Conservation (phyloP, 2,113 vertebrate genomes). For the Alexandromys fortis region DNA sequence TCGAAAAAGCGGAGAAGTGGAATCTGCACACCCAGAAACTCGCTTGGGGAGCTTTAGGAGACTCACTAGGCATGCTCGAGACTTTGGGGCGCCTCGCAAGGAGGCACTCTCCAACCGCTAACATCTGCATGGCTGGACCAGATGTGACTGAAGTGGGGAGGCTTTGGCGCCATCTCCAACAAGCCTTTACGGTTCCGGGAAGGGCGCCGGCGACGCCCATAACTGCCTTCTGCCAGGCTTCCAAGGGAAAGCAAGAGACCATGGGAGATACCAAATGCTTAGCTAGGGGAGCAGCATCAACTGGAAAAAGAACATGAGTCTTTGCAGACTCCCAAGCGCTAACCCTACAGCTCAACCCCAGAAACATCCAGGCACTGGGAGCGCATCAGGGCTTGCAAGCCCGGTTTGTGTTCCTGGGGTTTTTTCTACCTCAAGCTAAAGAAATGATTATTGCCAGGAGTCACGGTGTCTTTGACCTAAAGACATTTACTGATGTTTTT, state of each 20-base stretch:
- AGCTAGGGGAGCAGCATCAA: constrained; percentile 70
- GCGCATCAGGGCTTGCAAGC: not conserved
- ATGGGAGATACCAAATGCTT: constrained; percentile 76
- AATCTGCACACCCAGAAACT: constrained; percentile 71
- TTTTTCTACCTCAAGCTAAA: constrained; percentile 32
- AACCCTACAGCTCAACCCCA: not conserved
- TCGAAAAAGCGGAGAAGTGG: constrained; percentile 79
- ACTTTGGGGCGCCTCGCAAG: constrained; percentile 41
- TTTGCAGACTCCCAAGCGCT: not conserved
- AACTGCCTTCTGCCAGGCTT: constrained; percentile 58
- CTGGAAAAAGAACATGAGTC: not conserved
- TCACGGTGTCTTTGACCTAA: constrained; percentile 24
- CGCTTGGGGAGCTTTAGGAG: constrained; percentile 32
- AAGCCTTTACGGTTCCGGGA: constrained; percentile 49
- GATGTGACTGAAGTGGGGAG: constrained; percentile 47
- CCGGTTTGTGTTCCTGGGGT: not conserved
- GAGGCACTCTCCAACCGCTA: constrained; percentile 48
- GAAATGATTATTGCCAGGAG: constrained; percentile 12
- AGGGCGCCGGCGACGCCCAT: constrained; percentile 68
- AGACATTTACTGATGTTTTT: constrained; percentile 51
- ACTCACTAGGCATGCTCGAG: constrained; percentile 73
- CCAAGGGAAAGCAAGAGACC: constrained; percentile 49
- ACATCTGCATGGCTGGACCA: constrained; percentile 57
- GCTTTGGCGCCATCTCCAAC: not conserved
- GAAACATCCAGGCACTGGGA: constrained; percentile 60